phyloP scores from a whole-genome alignment of 2,797 vertebrate genomes.

The Amblyopsis hoosieri region DNA sequence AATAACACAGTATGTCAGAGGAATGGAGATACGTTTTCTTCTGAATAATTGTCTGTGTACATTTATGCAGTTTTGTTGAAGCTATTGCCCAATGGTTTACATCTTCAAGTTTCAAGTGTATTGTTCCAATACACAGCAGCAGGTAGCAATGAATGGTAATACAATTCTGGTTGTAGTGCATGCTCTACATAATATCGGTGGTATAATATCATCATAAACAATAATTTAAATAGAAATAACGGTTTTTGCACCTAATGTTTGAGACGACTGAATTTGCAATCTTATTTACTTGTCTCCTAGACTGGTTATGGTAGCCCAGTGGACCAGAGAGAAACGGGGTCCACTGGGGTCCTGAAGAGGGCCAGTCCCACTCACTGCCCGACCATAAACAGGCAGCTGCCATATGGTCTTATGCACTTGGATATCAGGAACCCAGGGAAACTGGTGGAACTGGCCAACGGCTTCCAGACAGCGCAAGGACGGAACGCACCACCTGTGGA shows the following conservation, averaged over 20 bases:
- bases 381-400: conserved; percentile 63
- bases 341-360: conserved; percentile 70
- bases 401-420: conserved; percentile 71
- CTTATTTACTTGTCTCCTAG: conserved; percentile 49
- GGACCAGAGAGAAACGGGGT: conserved; percentile 68
- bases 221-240: no score
- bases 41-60: not conserved
- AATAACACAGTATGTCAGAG: no score
- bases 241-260: not conserved
- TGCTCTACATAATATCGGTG: no score
- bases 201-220: no score
- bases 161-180: not conserved
- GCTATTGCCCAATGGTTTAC: not conserved
- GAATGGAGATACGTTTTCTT: not conserved
- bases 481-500: conserved; percentile 55
- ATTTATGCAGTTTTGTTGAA: not conserved
- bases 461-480: conserved; percentile 59
- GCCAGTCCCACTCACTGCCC: conserved; percentile 73
- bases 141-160: no score
- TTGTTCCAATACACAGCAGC: no score
- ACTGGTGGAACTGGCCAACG: conserved; percentile 61
- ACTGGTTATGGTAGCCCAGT: conserved; percentile 42
- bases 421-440: conserved; percentile 73
- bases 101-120: not conserved
- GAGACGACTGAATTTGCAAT: conserved; percentile 7